These are phyloP conservation scores for Takifugu ocellatus DNA, from an alignment of 2,797 vertebrate genomes.

Conservation along the genomic window DNA sequence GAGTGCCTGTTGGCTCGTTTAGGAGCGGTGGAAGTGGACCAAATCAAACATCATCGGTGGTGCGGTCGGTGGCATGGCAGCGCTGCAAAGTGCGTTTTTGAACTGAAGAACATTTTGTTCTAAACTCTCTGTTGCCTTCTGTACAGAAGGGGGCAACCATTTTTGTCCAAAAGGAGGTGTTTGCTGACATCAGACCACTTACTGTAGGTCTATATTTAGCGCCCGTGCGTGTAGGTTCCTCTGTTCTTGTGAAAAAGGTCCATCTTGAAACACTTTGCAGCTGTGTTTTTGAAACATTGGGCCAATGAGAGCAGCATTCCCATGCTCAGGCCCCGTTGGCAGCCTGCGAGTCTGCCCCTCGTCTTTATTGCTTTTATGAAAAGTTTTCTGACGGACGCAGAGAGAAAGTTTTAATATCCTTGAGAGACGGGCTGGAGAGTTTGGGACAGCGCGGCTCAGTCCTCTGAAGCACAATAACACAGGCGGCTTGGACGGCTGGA, in stretches of 20 bases:
- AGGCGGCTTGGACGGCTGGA: conserved; percentile 15
- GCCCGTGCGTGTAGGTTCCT: neutral
- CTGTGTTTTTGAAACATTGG: conserved; percentile 8
- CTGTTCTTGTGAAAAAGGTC: conserved; percentile 9
- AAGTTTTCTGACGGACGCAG: conserved; percentile 49
- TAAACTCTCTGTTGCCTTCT: too few relatives aligned
- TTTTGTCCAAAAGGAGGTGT: too few relatives aligned
- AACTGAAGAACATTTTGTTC: too few relatives aligned
- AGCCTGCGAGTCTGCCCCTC: conserved; percentile 32
- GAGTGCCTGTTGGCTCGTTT: too few relatives aligned
- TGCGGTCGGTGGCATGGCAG: too few relatives aligned
- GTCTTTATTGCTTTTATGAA: conserved; percentile 45
- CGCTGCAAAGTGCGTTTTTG: too few relatives aligned
- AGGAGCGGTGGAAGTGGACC: too few relatives aligned
- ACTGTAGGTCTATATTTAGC: neutral
- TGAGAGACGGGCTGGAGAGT: conserved; percentile 36
- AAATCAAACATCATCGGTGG: too few relatives aligned
- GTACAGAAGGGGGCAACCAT: too few relatives aligned
- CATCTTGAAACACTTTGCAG: conserved; percentile 1
- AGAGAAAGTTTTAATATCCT: conserved; percentile 52
- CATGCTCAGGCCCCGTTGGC: conserved; percentile 22
- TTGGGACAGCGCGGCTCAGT: conserved; percentile 19
- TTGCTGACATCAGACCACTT: too few relatives aligned
- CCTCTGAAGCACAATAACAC: conserved; percentile 25
- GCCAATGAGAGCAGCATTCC: conserved; percentile 27